Conservation (phyloP, 2,888 invertebrate genomes). For the Drosophila hamatofila region DNA sequence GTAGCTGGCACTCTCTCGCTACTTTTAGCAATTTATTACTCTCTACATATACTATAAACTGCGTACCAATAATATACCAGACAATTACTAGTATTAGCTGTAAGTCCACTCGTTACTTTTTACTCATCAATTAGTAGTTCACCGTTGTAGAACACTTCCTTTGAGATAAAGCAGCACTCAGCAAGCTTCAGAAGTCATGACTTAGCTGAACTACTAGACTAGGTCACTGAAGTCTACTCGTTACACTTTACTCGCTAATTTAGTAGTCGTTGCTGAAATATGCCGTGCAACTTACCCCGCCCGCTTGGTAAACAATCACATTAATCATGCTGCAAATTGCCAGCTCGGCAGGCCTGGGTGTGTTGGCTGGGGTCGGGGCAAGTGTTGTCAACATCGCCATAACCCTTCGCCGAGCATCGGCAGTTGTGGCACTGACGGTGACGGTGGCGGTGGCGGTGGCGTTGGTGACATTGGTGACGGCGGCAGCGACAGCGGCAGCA, state of each 20-base stretch:
- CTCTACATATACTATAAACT: too few species aligned
- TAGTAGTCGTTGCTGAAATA: neutral
- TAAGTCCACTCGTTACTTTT: neutral
- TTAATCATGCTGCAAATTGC: constrained; percentile 52
- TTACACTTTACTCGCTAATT: neutral
- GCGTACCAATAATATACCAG: too few species aligned
- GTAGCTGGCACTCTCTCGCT: too few species aligned
- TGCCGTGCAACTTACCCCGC: constrained; percentile 21
- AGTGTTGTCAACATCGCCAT: constrained; percentile 72
- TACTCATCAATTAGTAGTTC: neutral
- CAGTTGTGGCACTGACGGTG: constrained; percentile 32
- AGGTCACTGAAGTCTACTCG: constrained; percentile 3
- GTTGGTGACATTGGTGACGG: constrained; percentile 31
- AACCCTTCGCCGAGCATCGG: constrained; percentile 63
- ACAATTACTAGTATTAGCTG: too few species aligned
- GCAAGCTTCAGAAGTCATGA: too few species aligned
- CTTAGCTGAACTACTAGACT: neutral
- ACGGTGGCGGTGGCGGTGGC: constrained; percentile 9
- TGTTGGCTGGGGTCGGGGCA: constrained; percentile 20
- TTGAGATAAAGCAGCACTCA: neutral
- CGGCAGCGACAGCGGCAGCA: constrained; percentile 54
- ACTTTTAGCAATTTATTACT: too few species aligned
- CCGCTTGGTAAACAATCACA: constrained; percentile 49
- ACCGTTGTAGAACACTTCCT: neutral
- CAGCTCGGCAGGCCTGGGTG: constrained; percentile 6